These are phyloP conservation scores for Caenorhabditis virilis DNA, from an alignment of 2,888 invertebrate species.

Conservation along the genomic window DNA sequence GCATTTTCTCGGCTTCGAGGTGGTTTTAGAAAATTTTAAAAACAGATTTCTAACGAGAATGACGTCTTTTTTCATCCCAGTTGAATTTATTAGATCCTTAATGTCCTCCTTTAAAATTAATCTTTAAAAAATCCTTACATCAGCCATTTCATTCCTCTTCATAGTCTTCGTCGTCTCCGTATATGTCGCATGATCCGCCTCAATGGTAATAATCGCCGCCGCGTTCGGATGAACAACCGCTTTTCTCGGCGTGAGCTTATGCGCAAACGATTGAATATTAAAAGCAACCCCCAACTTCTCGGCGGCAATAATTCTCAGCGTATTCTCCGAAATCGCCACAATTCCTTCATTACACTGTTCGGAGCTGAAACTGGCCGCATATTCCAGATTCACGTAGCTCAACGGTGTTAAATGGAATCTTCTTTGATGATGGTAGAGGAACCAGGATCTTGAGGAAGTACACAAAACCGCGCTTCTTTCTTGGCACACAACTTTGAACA, in stretches of 20 bases:
- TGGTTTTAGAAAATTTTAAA: no score
- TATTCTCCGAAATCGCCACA: constrained; percentile 97
- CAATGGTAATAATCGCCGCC: constrained; percentile 86
- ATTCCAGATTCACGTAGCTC: constrained; percentile 86
- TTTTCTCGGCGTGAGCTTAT: constrained; percentile 86
- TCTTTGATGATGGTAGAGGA: constrained; percentile 97
- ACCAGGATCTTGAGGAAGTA: constrained; percentile 95
- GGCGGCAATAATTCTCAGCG: constrained; percentile 88
- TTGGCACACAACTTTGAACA: constrained; percentile 80
- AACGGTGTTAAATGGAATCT: constrained; percentile 74
- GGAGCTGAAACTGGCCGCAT: constrained; percentile 89
- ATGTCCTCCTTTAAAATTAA: no score
- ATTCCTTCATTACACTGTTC: constrained; percentile 99
- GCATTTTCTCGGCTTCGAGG: no score
- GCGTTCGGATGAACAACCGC: constrained; percentile 85
- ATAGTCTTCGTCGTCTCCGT: constrained; percentile 94
- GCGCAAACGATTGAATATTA: constrained; percentile 85
- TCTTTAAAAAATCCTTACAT: constrained; percentile 70
- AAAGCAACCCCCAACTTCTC: constrained; percentile 98
- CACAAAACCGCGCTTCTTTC: constrained; percentile 77
- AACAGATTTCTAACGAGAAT: no score
- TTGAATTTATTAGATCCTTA: no score
- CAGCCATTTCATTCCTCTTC: constrained; percentile 92
- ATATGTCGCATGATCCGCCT: constrained; percentile 97
- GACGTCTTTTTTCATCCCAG: no score